Evolutionary conservation across 2,113 vertebrate genomes (phyloP), one percentile per base, ranked within the genome.

Genomic region (Leptobrachium leishanense): DNA sequence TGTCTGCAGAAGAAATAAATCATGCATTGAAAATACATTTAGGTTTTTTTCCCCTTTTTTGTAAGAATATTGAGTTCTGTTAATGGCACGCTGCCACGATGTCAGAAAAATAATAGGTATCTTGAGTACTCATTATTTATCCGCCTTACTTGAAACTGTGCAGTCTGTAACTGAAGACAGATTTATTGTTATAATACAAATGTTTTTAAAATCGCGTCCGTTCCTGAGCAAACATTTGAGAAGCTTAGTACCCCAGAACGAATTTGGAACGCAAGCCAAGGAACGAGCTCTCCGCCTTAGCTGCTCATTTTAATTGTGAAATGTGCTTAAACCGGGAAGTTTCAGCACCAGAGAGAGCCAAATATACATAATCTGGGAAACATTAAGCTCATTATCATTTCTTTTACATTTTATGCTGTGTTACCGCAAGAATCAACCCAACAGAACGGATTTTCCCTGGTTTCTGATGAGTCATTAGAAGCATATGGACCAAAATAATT

Each of bases 111-210:
- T 80, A 74, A 80, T 80, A 74, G 77, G 70, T 80, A 74, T 80
- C 77, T 44, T 74, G 77, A 80, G 77, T 74, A 80, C 70, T 80
- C 77, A 80, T 80, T 80, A 80, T 80, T 80, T 80, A 80, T 74
- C 77, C 70, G 66, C 73, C 70, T 80, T 80, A 80, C 70, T 73
- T 74, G 77, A 74, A 80, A 80, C 66, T 80, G 70, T 68, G 70
- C 77, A 80, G 77, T 80, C 77, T 67, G 71, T 73, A 80, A 80
- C 77, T 66, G 70, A 57, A 74, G 71, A 80, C 77, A 74, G 77
- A 80, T 80, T 80, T 80, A 80, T 74, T 80, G 70, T 74, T 54
- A 20, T 53, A 74, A 80, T 68, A 74, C 77, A 74, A 80, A 80
- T 68, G 53, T 59, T 80, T 80, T 67, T 68, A 74, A 73, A 80